phyloP scores from a whole-genome alignment of 2,113 vertebrate genomes.

The Solea solea region DNA sequence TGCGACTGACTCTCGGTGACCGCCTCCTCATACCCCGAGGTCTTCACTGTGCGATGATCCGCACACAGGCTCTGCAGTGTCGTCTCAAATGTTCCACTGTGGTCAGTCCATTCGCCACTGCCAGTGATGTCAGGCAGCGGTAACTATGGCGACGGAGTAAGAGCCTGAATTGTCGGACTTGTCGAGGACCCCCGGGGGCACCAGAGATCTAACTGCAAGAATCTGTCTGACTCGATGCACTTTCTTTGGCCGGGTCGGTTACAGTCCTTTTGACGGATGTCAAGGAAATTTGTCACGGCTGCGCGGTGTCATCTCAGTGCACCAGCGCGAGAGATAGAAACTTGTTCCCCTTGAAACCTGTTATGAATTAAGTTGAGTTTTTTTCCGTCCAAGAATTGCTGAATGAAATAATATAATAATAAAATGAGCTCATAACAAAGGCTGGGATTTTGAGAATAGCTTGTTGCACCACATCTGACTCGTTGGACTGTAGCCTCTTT shows the following conservation, averaged over 20 bases:
- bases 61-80: slow-evolving; percentile 60
- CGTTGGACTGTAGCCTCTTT: no score
- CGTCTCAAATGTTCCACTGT: slow-evolving; percentile 70
- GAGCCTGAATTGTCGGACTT: slow-evolving; percentile 41
- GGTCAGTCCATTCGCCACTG: slow-evolving; percentile 62
- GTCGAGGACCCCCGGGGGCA: slow-evolving; percentile 23
- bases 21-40: slow-evolving; percentile 34
- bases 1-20: slow-evolving; percentile 18
- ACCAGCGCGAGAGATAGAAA: background rate
- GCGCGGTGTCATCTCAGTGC: background rate
- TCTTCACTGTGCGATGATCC: slow-evolving; percentile 67
- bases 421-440: background rate
- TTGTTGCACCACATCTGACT: no score
- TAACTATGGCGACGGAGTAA: slow-evolving; percentile 73
- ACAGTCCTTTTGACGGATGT: slow-evolving; percentile 21
- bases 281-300: slow-evolving; percentile 22
- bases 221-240: slow-evolving; percentile 38
- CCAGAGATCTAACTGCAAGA: slow-evolving; percentile 51
- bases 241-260: slow-evolving; percentile 36
- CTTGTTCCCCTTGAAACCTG: background rate
- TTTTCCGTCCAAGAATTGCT: background rate
- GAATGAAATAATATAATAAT: no score
- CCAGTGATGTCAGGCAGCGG: slow-evolving; percentile 60
- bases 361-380: background rate
- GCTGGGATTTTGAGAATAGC: no score